phyloP scores from a whole-genome alignment of 2,888 invertebrate genomes.

The Argynnis bischoffii region DNA sequence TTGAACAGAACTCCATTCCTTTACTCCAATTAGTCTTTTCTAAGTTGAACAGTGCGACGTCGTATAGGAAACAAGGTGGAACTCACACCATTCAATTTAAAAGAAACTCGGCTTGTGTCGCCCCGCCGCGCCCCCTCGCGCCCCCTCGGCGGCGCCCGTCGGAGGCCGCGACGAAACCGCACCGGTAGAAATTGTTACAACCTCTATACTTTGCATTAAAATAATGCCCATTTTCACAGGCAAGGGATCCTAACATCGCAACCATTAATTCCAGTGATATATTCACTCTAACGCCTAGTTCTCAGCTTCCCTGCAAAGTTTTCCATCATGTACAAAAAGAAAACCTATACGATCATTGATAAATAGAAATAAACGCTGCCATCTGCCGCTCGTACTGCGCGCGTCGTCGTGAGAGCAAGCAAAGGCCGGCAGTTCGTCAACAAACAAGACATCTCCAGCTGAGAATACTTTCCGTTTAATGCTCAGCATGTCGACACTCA shows the following conservation, averaged over 20 bases:
- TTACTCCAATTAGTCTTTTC: constrained; percentile 80
- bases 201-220: constrained; percentile 96
- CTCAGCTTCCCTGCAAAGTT: constrained; percentile 82
- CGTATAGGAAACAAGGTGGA: constrained; percentile 61
- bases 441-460: constrained; percentile 79
- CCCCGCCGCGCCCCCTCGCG: constrained; percentile 60
- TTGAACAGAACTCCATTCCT: constrained; percentile 82
- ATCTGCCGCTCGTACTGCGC: constrained; percentile 50
- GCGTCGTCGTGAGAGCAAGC: constrained; percentile 77
- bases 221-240: constrained; percentile 92
- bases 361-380: constrained; percentile 56
- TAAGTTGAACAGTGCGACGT: constrained; percentile 81
- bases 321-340: constrained; percentile 75
- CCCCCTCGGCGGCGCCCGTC: too few relatives aligned
- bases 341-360: constrained; percentile 72
- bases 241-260: constrained; percentile 81
- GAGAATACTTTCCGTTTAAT: constrained; percentile 81
- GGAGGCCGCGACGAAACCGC: constrained; percentile 64
- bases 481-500: constrained; percentile 77
- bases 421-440: constrained; percentile 79
- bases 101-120: constrained; percentile 79
- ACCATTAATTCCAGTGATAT: constrained; percentile 76
- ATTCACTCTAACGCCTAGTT: constrained; percentile 77
- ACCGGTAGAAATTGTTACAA: constrained; percentile 85
- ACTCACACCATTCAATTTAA: constrained; percentile 81